Conservation (phyloP, 2,888 invertebrate species). For the Polymixis flavicincta region DNA sequence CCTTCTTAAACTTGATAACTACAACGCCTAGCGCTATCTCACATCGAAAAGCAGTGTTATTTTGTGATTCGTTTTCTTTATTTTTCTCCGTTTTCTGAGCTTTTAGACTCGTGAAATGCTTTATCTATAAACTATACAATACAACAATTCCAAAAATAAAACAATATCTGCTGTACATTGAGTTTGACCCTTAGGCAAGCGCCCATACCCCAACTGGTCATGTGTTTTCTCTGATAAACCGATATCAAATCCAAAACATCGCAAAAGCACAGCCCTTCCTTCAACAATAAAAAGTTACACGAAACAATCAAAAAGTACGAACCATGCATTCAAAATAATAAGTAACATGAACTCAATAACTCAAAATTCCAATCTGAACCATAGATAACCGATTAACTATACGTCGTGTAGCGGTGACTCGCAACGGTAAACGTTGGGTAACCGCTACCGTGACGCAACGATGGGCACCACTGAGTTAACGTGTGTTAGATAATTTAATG, state of each 20-base stretch:
- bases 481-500: constrained; percentile 53
- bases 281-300: not conserved
- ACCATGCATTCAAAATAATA: constrained; percentile 4
- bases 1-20: too few species aligned
- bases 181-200: not conserved
- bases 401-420: constrained; percentile 46
- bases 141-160: not conserved
- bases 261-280: not conserved
- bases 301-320: constrained; percentile 4
- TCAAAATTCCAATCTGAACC: constrained; percentile 41
- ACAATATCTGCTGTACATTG: not conserved
- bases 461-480: constrained; percentile 27
- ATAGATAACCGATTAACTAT: constrained; percentile 55
- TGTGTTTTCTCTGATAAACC: not conserved
- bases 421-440: constrained; percentile 57
- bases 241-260: not conserved
- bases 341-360: constrained; percentile 30
- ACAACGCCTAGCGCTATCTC: too few species aligned
- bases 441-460: constrained; percentile 55
- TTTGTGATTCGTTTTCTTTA: too few species aligned
- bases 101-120: not conserved
- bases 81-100: too few species aligned
- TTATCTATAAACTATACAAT: not conserved
- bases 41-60: too few species aligned
- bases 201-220: not conserved